Conservation (phyloP, 2,888 invertebrate species). For the Resseliella maxima region DNA sequence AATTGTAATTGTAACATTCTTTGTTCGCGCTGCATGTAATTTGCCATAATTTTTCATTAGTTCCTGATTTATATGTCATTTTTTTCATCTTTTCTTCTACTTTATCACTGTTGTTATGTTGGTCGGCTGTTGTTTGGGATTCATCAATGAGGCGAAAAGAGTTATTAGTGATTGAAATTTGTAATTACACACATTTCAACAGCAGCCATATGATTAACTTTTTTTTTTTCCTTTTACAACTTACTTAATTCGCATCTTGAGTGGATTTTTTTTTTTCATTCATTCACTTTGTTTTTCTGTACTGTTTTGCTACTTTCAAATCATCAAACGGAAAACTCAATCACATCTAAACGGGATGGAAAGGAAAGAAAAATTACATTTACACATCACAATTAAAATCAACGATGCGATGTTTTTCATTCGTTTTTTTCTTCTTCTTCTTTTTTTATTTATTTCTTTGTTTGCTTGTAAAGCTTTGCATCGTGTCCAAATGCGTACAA, state of each 20-base stretch:
- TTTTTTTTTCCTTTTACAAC: constrained; percentile 44
- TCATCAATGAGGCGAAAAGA: constrained; percentile 48
- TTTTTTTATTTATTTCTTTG: neutral
- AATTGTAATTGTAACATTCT: constrained; percentile 47
- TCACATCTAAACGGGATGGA: constrained; percentile 36
- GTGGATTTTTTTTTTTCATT: neutral
- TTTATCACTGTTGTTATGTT: neutral
- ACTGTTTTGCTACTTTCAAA: neutral
- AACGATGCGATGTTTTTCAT: neutral
- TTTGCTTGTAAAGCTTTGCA: no score
- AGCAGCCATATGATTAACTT: constrained; percentile 29
- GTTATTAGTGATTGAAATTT: constrained; percentile 54
- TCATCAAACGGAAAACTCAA: constrained; percentile 47
- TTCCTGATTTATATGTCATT: constrained; percentile 54
- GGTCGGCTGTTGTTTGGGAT: neutral
- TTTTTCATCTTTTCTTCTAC: neutral
- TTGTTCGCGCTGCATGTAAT: constrained; percentile 52
- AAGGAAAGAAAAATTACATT: neutral
- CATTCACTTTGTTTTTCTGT: neutral
- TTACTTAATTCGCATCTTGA: constrained; percentile 40
- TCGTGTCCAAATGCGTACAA: constrained; percentile 22
- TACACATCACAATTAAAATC: constrained; percentile 43
- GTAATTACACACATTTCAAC: constrained; percentile 49
- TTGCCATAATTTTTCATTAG: constrained; percentile 55
- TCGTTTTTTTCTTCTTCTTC: neutral